phyloP scores from a whole-genome alignment of 2,797 vertebrate species.

The Sarcoramphus papa region DNA sequence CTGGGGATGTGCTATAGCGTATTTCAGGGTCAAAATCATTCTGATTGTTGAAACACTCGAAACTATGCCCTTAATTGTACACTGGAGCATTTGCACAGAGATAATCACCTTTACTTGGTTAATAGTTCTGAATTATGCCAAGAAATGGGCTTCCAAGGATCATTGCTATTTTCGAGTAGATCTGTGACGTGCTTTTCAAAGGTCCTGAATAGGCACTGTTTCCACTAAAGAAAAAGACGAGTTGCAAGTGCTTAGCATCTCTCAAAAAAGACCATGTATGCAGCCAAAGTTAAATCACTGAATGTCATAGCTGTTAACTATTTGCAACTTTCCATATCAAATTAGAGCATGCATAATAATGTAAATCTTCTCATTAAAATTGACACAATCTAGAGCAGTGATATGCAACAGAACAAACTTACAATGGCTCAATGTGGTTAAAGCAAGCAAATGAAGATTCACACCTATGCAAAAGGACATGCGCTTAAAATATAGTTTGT shows the following conservation, averaged over 20 bases:
- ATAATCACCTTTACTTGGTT: background rate
- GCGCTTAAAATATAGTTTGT: background rate
- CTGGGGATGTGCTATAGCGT: background rate
- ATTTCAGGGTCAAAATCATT: background rate
- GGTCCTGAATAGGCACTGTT: background rate
- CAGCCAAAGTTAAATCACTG: background rate
- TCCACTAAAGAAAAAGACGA: background rate
- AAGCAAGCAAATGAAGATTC: background rate
- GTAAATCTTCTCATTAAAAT: background rate
- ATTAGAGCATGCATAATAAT: background rate
- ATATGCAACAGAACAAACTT: background rate
- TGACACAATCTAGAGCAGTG: background rate
- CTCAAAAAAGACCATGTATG: background rate
- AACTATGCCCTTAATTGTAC: background rate
- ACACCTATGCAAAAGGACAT: fast-evolving
- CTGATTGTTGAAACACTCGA: background rate
- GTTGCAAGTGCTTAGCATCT: background rate
- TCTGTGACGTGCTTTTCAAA: background rate
- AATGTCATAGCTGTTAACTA: background rate
- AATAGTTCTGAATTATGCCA: background rate
- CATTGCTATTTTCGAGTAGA: background rate
- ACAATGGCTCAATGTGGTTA: background rate
- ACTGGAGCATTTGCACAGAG: background rate
- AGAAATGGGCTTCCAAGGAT: background rate
- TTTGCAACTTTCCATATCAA: background rate